Evolutionary conservation across 2,888 invertebrate species (phyloP).

Genomic region (Latrodectus hesperus): DNA sequence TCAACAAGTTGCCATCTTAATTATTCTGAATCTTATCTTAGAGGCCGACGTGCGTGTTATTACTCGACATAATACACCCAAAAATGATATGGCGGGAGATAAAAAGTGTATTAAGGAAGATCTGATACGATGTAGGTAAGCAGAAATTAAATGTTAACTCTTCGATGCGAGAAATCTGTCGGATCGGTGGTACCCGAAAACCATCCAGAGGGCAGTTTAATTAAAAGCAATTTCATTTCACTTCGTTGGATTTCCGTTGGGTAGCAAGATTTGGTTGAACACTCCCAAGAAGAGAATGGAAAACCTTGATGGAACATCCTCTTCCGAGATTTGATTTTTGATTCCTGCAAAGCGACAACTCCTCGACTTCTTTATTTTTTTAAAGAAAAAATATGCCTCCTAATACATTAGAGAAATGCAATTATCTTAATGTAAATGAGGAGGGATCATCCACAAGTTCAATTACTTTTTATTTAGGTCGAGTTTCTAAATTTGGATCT

Average conservation of each 20-base stretch:
- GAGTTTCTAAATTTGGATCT: too few species aligned
- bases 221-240: slow-evolving; percentile 54
- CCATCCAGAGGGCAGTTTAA: slow-evolving; percentile 47
- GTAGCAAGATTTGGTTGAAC: slow-evolving; percentile 26
- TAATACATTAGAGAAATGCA: slow-evolving; percentile 27
- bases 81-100: not conserved
- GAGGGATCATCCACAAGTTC: slow-evolving; percentile 6
- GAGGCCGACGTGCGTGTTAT: slow-evolving; percentile 13
- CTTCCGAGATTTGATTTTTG: slow-evolving; percentile 33
- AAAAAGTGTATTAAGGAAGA: not conserved
- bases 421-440: slow-evolving; percentile 53
- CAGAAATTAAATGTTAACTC: slow-evolving; percentile 57
- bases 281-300: slow-evolving; percentile 1
- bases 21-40: slow-evolving; percentile 34
- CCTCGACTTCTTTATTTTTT: not conserved
- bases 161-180: slow-evolving; percentile 53
- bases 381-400: slow-evolving; percentile 1
- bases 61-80: not conserved
- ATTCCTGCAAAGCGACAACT: not conserved
- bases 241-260: slow-evolving; percentile 35
- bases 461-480: not conserved
- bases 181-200: slow-evolving; percentile 25
- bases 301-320: slow-evolving; percentile 41
- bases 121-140: slow-evolving; percentile 1
- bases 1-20: slow-evolving; percentile 23